phyloP scores from a whole-genome alignment of 1,140 invertebrate genomes.

The Nomia melanderi region DNA sequence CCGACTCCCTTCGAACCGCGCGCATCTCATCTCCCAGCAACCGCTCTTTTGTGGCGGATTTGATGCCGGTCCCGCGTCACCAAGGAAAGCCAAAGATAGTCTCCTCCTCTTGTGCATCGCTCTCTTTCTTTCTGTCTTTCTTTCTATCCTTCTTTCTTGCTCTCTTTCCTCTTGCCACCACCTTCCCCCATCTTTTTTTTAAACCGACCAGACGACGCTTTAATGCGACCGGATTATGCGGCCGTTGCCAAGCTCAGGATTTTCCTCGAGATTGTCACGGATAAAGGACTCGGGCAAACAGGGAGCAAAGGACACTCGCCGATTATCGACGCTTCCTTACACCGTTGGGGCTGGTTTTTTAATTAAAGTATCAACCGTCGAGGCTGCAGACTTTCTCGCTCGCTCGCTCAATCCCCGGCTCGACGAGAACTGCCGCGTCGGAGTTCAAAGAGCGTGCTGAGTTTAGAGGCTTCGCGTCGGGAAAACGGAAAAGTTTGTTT shows the following conservation, averaged over 20 bases:
- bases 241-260: slow-evolving; percentile 49
- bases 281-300: slow-evolving; percentile 56
- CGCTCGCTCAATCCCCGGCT: background rate
- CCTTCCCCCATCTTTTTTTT: slow-evolving; percentile 5
- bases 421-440: background rate
- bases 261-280: slow-evolving; percentile 60
- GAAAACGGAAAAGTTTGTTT: background rate
- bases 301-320: slow-evolving; percentile 46
- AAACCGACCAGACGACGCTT: slow-evolving; percentile 55
- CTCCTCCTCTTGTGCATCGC: background rate
- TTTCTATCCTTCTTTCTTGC: too few relatives aligned
- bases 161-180: too few relatives aligned
- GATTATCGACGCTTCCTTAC: slow-evolving; percentile 54
- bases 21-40: slow-evolving; percentile 31
- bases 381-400: slow-evolving; percentile 9
- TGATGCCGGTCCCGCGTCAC: slow-evolving; percentile 27
- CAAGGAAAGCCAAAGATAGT: slow-evolving; percentile 42
- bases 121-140: background rate
- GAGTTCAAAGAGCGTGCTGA: background rate
- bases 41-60: slow-evolving; percentile 40
- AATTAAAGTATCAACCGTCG: slow-evolving; percentile 52
- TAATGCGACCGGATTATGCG: slow-evolving; percentile 62
- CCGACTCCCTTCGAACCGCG: slow-evolving; percentile 7
- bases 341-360: slow-evolving; percentile 48
- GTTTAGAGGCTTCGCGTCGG: background rate